phyloP scores from a whole-genome alignment of 1,140 invertebrate species.

The Drosophila pseudoananassae region DNA sequence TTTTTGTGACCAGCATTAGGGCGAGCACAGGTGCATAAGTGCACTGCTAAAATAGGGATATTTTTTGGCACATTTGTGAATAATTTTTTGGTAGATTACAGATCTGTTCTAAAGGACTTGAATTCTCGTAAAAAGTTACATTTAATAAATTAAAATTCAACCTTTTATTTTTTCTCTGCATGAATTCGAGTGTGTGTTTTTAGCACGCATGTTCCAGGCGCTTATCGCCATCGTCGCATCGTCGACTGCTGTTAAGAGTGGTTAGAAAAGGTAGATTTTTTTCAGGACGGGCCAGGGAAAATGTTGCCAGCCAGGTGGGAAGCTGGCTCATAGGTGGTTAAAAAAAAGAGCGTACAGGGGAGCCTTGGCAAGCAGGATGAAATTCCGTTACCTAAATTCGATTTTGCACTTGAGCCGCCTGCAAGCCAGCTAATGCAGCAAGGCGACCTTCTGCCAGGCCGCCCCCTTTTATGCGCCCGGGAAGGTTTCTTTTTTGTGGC shows the following conservation, averaged over 20 bases:
- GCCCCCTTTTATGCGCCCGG: not conserved
- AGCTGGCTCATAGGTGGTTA: not conserved
- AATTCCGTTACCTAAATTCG: constrained; percentile 79
- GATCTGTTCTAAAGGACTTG: not conserved
- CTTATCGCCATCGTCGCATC: constrained; percentile 68
- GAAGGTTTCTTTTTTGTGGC: constrained; percentile 37
- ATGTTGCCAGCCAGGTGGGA: too few species aligned
- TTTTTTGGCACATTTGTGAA: not conserved
- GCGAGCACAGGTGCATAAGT: constrained; percentile 23
- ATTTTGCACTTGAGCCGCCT: constrained; percentile 79
- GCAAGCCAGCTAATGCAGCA: constrained; percentile 70
- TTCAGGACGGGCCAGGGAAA: constrained; percentile 12
- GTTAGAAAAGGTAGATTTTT: constrained; percentile 16
- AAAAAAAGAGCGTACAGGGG: not conserved
- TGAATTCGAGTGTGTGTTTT: constrained; percentile 40
- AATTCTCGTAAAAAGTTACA: not conserved
- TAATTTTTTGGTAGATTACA: not conserved
- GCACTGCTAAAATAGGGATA: constrained; percentile 8
- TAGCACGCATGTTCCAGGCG: constrained; percentile 75
- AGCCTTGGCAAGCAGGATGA: constrained; percentile 69
- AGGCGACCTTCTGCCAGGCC: constrained; percentile 51
- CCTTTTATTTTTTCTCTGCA: not conserved
- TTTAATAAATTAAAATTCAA: not conserved
- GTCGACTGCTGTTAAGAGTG: constrained; percentile 37
- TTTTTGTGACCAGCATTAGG: constrained; percentile 31